Evolutionary conservation across 2,888 invertebrate genomes (phyloP).

Genomic region (Chalcosyrphus nemorum): DNA sequence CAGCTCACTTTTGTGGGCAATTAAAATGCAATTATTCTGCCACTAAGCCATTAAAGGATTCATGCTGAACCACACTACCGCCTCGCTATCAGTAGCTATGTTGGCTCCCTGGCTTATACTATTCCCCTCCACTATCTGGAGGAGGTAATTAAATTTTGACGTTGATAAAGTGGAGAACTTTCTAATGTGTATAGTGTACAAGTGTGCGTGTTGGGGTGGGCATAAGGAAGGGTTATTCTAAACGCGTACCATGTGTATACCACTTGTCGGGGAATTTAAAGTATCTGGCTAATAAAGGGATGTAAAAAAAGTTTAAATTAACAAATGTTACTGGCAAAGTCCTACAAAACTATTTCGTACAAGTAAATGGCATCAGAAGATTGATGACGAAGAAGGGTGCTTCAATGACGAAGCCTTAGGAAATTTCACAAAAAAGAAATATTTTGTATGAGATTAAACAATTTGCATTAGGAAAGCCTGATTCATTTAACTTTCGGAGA

Average conservation of each 20-base stretch:
- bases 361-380: constrained; percentile 38
- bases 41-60: constrained; percentile 66
- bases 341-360: constrained; percentile 35
- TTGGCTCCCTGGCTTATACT: constrained; percentile 28
- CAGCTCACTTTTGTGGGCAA: constrained; percentile 71
- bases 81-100: constrained; percentile 33
- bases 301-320: constrained; percentile 64
- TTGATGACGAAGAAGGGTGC: constrained; percentile 41
- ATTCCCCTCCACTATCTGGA: constrained; percentile 28
- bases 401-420: neutral
- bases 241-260: constrained; percentile 15
- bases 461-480: too few relatives aligned
- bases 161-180: constrained; percentile 64
- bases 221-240: constrained; percentile 8
- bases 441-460: too few relatives aligned
- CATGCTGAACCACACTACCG: constrained; percentile 40
- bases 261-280: constrained; percentile 57
- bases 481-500: neutral
- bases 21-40: constrained; percentile 73
- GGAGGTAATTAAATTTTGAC: constrained; percentile 72
- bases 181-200: constrained; percentile 27
- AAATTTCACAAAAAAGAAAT: neutral
- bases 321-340: constrained; percentile 48
- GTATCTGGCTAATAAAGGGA: constrained; percentile 57
- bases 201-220: neutral